Evolutionary conservation across 2,888 invertebrate genomes (phyloP).

Genomic region (Drosophila sordidapex): DNA sequence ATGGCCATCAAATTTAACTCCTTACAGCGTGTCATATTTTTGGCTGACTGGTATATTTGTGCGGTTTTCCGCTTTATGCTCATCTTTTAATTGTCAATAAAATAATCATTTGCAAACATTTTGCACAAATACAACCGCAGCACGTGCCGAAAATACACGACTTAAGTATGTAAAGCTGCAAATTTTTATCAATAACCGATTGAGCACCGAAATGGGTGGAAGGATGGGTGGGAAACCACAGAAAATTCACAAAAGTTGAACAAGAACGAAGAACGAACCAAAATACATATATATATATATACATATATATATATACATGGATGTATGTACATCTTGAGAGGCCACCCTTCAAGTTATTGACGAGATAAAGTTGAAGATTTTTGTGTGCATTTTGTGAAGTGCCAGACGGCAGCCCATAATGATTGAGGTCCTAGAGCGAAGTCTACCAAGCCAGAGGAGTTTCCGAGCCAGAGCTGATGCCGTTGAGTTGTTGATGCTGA

Average conservation of each 20-base stretch:
- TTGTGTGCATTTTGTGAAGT: constrained; percentile 80
- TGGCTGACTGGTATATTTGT: constrained; percentile 39
- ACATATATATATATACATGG: background rate
- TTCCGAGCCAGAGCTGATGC: constrained; percentile 42
- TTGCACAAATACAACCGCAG: constrained; percentile 67
- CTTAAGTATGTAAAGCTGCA: constrained; percentile 49
- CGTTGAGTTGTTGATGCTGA: constrained; percentile 56
- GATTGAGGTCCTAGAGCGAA: constrained; percentile 52
- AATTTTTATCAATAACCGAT: constrained; percentile 69
- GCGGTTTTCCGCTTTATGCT: constrained; percentile 60
- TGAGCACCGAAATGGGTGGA: constrained; percentile 4
- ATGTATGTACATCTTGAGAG: constrained; percentile 22
- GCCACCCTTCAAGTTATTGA: constrained; percentile 74
- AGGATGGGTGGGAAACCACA: constrained; percentile 34
- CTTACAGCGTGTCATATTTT: constrained; percentile 51
- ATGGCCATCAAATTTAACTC: constrained; percentile 66
- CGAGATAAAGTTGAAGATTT: constrained; percentile 81
- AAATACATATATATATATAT: background rate
- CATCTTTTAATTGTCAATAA: constrained; percentile 76
- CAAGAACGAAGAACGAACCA: constrained; percentile 3
- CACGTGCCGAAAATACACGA: constrained; percentile 66
- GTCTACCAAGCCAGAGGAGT: constrained; percentile 1
- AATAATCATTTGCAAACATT: constrained; percentile 74
- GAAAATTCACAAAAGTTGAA: constrained; percentile 25
- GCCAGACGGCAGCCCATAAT: constrained; percentile 71